Conservation (phyloP, 2,797 vertebrate species). For the Darevskia mixta region DNA sequence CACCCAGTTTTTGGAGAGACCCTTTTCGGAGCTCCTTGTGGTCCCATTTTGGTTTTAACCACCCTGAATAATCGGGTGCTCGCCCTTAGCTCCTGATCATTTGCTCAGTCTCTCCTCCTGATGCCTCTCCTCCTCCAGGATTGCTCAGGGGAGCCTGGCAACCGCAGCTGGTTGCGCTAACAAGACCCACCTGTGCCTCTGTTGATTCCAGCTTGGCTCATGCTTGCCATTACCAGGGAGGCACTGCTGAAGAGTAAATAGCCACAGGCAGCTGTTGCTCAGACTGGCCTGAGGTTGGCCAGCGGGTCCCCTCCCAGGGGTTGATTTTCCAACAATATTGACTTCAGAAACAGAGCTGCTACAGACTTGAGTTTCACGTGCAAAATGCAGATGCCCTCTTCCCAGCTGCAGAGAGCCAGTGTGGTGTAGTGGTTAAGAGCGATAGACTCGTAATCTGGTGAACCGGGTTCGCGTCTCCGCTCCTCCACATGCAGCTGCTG, state of each 20-base stretch:
- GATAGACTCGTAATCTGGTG: no score
- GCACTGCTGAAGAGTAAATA: background rate
- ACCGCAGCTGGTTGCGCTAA: background rate
- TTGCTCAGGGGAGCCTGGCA: background rate
- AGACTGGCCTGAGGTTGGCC: background rate
- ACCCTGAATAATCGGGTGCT: no score
- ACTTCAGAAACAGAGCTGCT: background rate
- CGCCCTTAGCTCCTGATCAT: no score
- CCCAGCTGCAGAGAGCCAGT: no score
- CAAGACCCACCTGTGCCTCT: background rate
- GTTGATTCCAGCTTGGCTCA: background rate
- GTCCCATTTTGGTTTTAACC: no score
- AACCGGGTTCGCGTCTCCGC: no score
- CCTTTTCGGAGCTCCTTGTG: no score
- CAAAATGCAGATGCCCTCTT: background rate
- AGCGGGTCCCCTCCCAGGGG: background rate
- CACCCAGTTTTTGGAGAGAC: no score
- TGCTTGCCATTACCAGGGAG: no score
- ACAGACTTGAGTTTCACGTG: rapidly evolving
- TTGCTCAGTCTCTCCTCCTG: background rate
- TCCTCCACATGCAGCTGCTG: no score
- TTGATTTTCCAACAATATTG: background rate
- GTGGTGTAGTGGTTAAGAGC: no score
- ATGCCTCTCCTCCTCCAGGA: background rate
- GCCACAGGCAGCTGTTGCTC: background rate